Evolutionary conservation across 2,797 vertebrate species (phyloP).

Genomic region (Rhinatrema bivittatum): DNA sequence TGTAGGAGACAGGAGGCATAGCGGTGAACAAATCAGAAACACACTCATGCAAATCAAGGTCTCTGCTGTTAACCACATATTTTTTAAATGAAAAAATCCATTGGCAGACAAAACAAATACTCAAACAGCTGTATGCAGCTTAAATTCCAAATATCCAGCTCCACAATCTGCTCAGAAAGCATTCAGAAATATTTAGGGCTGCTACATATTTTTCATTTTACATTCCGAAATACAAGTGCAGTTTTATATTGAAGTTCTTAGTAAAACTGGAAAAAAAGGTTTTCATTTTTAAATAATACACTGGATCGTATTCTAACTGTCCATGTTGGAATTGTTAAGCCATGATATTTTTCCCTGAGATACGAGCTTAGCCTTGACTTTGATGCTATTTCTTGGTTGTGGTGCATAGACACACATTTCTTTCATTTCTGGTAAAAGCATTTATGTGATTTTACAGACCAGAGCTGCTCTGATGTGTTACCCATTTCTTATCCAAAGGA

Average conservation of each 20-base stretch:
- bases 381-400: conserved; percentile 34
- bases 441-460: conserved; percentile 31
- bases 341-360: conserved; percentile 19
- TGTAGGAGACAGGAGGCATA: conserved; percentile 75
- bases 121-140: conserved; percentile 46
- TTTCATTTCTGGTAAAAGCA: conserved; percentile 19
- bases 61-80: conserved; percentile 56
- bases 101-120: conserved; percentile 52
- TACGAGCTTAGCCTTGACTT: conserved; percentile 34
- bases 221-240: conserved; percentile 29
- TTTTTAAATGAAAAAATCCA: conserved; percentile 61
- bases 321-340: neutral
- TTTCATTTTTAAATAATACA: conserved; percentile 5
- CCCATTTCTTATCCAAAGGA: too few species aligned
- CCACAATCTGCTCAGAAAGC: conserved; percentile 18
- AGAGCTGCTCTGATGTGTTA: too few species aligned
- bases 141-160: conserved; percentile 33
- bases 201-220: neutral
- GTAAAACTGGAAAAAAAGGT: neutral
- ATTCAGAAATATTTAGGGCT: conserved; percentile 4
- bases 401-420: conserved; percentile 33
- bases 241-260: neutral
- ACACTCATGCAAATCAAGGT: conserved; percentile 73
- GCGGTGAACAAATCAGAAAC: conserved; percentile 63
- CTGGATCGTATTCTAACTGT: conserved; percentile 17